Conservation (phyloP, 2,888 invertebrate genomes). For the Himalopsyche japonica region DNA sequence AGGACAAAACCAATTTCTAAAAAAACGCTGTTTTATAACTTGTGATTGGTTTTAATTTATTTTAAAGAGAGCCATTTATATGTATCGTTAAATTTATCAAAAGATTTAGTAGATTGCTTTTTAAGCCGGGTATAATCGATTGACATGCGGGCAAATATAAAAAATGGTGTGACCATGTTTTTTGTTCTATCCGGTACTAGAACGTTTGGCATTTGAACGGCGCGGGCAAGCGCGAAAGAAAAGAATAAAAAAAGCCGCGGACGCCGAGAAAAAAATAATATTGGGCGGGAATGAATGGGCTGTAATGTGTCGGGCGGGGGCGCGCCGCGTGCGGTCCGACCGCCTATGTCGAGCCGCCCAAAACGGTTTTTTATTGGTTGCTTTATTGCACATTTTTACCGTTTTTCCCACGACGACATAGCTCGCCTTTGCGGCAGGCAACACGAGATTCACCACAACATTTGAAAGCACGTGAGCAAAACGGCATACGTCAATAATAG, state of each 20-base stretch:
- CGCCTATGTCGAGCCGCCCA: conserved; percentile 1
- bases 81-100: neutral
- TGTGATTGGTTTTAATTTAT: too few relatives aligned
- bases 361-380: conserved; percentile 3
- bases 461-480: neutral
- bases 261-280: neutral
- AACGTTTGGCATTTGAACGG: neutral
- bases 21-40: too few relatives aligned
- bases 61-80: neutral
- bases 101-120: neutral
- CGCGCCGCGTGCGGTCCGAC: neutral
- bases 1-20: too few relatives aligned
- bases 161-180: neutral
- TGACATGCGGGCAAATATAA: neutral
- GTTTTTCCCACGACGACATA: neutral
- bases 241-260: neutral
- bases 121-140: neutral
- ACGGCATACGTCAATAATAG: neutral
- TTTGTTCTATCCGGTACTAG: neutral
- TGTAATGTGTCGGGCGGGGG: conserved; percentile 7
- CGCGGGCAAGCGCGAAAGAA: neutral
- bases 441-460: neutral
- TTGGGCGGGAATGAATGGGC: conserved; percentile 9
- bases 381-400: conserved; percentile 16
- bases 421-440: neutral